phyloP scores from a whole-genome alignment of 1,140 invertebrate genomes.

The Papilio machaon region DNA sequence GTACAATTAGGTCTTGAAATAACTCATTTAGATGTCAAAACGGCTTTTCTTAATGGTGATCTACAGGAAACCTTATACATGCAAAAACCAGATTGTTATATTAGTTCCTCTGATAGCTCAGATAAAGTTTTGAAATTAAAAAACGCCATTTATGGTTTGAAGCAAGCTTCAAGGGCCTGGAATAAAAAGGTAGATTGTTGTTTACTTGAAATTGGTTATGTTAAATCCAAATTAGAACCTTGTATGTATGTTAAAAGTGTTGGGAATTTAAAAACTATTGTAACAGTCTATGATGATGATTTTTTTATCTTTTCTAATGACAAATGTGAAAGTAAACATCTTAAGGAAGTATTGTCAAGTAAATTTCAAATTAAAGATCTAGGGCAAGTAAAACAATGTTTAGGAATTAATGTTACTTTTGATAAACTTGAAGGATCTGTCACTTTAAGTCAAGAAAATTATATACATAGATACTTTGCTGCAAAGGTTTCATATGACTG shows the following conservation, averaged over 20 bases:
- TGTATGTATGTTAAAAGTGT: slow-evolving; percentile 58
- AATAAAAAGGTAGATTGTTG: slow-evolving; percentile 46
- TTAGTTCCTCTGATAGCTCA: background rate
- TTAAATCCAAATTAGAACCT: slow-evolving; percentile 56
- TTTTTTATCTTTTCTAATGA: slow-evolving; percentile 61
- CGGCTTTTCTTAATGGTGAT: slow-evolving; percentile 71
- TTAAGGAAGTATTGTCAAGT: background rate
- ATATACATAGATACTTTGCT: slow-evolving; percentile 47
- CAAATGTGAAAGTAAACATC: slow-evolving; percentile 38
- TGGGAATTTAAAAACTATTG: slow-evolving; percentile 47
- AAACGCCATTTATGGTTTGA: slow-evolving; percentile 47
- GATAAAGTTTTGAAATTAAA: slow-evolving; percentile 45
- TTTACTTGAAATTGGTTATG: slow-evolving; percentile 50
- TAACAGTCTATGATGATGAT: slow-evolving; percentile 68
- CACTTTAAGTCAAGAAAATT: slow-evolving; percentile 42
- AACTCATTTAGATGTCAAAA: slow-evolving; percentile 49
- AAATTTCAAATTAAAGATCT: slow-evolving; percentile 50
- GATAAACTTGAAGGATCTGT: slow-evolving; percentile 29
- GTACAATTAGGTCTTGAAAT: slow-evolving; percentile 54
- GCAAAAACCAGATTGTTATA: slow-evolving; percentile 44
- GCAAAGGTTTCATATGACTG: slow-evolving; percentile 36
- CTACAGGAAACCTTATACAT: slow-evolving; percentile 69
- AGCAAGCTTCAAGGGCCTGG: slow-evolving; percentile 45
- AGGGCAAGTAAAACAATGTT: slow-evolving; percentile 42
- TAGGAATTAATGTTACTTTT: slow-evolving; percentile 45